phyloP scores from a whole-genome alignment of 1,140 invertebrate genomes.

The Pteromalus puparum region DNA sequence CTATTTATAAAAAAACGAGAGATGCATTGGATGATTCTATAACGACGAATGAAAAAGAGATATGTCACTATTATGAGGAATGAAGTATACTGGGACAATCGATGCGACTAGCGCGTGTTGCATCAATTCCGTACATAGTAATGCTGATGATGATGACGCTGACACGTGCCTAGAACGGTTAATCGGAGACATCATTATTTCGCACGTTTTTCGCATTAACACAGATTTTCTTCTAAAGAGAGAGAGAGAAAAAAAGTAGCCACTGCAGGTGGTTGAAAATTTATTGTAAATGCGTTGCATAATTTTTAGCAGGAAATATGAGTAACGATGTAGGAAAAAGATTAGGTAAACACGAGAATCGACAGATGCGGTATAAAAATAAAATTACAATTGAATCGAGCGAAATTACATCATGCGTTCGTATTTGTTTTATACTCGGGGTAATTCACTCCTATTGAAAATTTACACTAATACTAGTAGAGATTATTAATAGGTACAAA shows the following conservation, averaged over 20 bases:
- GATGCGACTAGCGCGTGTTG: neutral
- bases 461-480: too few species aligned
- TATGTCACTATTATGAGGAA: neutral
- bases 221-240: neutral
- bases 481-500: too few species aligned
- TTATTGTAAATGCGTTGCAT: neutral
- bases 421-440: too few species aligned
- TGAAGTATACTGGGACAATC: neutral
- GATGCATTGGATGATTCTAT: too few species aligned
- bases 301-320: neutral
- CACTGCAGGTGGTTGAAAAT: neutral
- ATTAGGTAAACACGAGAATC: neutral
- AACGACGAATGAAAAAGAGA: too few species aligned
- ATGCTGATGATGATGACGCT: neutral
- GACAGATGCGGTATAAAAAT: neutral
- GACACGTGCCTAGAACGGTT: neutral
- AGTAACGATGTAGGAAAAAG: neutral
- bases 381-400: neutral
- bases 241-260: neutral
- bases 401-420: neutral
- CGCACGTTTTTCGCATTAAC: constrained; percentile 16
- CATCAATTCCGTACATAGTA: neutral
- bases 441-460: too few species aligned
- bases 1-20: too few species aligned
- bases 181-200: neutral